phyloP scores from a whole-genome alignment of 2,797 vertebrate species.

The Acipenser oxyrinchus region DNA sequence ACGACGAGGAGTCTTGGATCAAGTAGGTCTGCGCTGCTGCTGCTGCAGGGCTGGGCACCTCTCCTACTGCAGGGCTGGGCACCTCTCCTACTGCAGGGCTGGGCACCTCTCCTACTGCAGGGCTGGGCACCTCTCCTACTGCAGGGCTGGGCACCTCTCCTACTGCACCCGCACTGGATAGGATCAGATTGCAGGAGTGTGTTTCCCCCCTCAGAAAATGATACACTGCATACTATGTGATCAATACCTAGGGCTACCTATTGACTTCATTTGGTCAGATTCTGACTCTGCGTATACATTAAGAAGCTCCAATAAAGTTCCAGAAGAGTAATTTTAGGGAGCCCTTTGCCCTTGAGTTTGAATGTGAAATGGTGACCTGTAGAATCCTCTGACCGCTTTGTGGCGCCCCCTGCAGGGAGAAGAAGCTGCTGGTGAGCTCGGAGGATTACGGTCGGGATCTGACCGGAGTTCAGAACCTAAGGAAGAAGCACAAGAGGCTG shows the following conservation, averaged over 20 bases:
- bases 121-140: too few relatives aligned
- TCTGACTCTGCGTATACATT: not conserved
- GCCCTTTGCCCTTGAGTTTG: not conserved
- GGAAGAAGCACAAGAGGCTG: conserved; percentile 95
- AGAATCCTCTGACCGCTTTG: not conserved
- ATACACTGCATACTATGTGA: too few relatives aligned
- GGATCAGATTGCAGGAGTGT: not conserved
- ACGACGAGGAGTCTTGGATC: conserved; percentile 97
- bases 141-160: not conserved
- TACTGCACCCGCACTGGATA: not conserved
- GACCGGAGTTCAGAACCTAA: conserved; percentile 94
- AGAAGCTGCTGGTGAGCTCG: conserved; percentile 92
- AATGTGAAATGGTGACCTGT: not conserved
- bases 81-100: not conserved
- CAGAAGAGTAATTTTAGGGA: not conserved
- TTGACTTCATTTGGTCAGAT: not conserved
- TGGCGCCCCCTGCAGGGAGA: conserved; percentile 63
- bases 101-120: not conserved
- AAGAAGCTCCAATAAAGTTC: not conserved
- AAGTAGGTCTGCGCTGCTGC: conserved; percentile 62
- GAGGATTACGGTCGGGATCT: conserved; percentile 97
- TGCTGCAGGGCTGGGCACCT: not conserved
- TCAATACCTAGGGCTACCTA: too few relatives aligned
- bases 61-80: not conserved
- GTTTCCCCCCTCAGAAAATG: too few relatives aligned